A percentile compares a stretch with the other conserved stretches of the same genome.
phyloP scores from a whole-genome alignment of 2,888 invertebrate genomes.

The Ochlodes sylvanus region DNA sequence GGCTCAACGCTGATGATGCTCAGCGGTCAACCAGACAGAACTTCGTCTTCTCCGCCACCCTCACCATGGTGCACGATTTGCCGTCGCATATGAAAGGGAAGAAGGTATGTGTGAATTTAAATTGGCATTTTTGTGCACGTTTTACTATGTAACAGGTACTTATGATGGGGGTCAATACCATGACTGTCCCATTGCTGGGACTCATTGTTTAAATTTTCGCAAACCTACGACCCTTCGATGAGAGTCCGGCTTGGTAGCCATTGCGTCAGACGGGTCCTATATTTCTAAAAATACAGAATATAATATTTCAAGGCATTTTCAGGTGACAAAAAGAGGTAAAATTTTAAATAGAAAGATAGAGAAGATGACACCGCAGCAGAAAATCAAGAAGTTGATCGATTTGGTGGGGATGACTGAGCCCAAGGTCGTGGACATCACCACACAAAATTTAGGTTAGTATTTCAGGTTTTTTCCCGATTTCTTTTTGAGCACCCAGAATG shows the following conservation, averaged over 20 bases:
- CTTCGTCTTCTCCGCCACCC: conserved; percentile 98
- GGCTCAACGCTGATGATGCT: conserved; percentile 89
- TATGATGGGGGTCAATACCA: no score
- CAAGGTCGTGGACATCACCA: conserved; percentile 96
- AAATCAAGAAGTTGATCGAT: conserved; percentile 90
- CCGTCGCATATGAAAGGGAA: conserved; percentile 89
- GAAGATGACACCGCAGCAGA: conserved; percentile 90
- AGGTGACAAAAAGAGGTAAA: conserved; percentile 78
- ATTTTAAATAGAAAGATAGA: conserved; percentile 82
- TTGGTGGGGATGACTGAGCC: conserved; percentile 94
- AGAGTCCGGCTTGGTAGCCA: no score
- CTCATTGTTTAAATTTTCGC: no score
- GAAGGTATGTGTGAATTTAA: conserved; percentile 57
- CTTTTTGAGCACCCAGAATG: no score
- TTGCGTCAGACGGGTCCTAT: no score
- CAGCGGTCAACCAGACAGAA: conserved; percentile 90
- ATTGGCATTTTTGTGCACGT: no score
- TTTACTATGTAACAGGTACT: no score
- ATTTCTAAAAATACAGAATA: no score
- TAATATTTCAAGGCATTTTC: conserved; percentile 31
- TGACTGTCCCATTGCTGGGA: no score
- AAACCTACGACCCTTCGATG: no score
- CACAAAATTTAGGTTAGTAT: conserved; percentile 86
- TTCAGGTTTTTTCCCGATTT: background rate
- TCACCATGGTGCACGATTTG: conserved; percentile 95